phyloP scores from a whole-genome alignment of 2,888 invertebrate genomes.

The Trisateles emortualis region DNA sequence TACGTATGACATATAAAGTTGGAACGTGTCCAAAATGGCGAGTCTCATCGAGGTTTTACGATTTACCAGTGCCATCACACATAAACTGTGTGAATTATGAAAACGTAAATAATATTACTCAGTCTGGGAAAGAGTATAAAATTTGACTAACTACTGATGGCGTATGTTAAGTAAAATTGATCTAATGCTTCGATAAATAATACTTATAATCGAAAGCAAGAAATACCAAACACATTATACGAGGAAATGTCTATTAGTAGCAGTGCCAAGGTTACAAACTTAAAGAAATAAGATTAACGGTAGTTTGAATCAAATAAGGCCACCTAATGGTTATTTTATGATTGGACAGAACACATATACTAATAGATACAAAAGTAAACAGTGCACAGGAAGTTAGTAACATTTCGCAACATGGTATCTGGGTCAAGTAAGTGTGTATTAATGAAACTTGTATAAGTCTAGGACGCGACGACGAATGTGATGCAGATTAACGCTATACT shows the following conservation, averaged over 20 bases:
- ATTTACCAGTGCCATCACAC: conserved; percentile 50
- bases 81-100: conserved; percentile 49
- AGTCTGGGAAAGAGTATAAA: conserved; percentile 13
- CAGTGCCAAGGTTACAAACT: neutral
- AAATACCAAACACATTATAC: neutral
- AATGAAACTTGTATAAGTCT: conserved; percentile 54
- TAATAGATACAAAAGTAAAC: conserved; percentile 21
- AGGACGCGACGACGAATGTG: conserved; percentile 42
- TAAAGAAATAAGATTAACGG: neutral
- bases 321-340: neutral
- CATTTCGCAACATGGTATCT: conserved; percentile 60
- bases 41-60: conserved; percentile 45
- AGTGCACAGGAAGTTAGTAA: conserved; percentile 46
- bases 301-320: neutral
- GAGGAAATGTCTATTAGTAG: neutral
- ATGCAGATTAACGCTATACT: conserved; percentile 43
- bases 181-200: neutral
- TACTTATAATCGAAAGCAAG: too few species aligned
- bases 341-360: conserved; percentile 6
- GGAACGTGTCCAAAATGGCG: conserved; percentile 51
- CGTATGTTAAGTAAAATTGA: neutral
- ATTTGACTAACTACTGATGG: conserved; percentile 7
- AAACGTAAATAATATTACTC: conserved; percentile 45
- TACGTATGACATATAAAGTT: conserved; percentile 45
- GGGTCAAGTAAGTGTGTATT: conserved; percentile 60